Evolutionary conservation across 2,888 invertebrate species (phyloP).

Genomic region (Tipula vernalis): DNA sequence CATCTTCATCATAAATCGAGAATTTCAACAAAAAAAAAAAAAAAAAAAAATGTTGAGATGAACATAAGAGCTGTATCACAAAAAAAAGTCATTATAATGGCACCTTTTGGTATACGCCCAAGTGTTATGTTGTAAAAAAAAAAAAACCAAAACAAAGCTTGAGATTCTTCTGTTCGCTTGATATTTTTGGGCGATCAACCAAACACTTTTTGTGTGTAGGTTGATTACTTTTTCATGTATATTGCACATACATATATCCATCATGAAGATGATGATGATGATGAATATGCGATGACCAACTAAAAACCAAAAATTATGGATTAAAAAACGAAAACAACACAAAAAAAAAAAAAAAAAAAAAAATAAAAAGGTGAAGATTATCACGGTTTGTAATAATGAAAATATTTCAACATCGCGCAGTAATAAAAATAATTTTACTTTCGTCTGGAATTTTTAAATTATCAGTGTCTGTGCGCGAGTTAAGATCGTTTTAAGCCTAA

Average conservation of each 20-base stretch:
- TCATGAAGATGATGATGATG: not conserved
- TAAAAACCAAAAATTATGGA: not conserved
- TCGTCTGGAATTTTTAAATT: not conserved
- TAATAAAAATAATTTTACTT: not conserved
- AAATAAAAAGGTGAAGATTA: not conserved
- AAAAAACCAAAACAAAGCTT: not conserved
- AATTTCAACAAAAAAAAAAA: not conserved
- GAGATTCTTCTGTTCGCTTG: not conserved
- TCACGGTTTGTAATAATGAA: not conserved
- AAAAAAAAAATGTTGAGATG: not conserved
- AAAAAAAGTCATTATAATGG: not conserved
- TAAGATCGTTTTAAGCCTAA: not conserved
- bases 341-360: not conserved
- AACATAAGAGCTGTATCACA: not conserved
- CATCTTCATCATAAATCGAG: not conserved
- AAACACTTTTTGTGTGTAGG: not conserved
- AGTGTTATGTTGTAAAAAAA: not conserved
- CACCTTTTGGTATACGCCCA: not conserved
- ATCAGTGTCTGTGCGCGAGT: not conserved
- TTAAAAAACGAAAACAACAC: not conserved
- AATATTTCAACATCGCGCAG: not conserved
- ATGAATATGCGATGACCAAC: conserved; percentile 4
- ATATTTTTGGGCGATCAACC: not conserved
- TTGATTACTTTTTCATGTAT: not conserved
- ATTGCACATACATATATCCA: not conserved